Conservation (phyloP, 2,888 invertebrate genomes). For the Camptogramma bilineatum region DNA sequence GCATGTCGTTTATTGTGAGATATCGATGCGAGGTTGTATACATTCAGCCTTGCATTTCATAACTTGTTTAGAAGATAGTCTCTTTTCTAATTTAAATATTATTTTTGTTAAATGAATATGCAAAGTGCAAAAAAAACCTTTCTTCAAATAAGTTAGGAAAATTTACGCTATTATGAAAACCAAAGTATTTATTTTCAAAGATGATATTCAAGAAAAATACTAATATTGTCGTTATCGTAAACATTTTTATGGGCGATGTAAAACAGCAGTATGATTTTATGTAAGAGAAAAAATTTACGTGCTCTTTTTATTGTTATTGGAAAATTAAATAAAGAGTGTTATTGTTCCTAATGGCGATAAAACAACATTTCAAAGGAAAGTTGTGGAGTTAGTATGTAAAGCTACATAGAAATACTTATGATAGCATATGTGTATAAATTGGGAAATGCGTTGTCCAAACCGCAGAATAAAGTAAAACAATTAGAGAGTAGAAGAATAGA, state of each 20-base stretch:
- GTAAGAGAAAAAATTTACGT: slow-evolving; percentile 16
- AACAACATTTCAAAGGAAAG: background rate
- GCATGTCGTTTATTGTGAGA: slow-evolving; percentile 29
- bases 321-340: slow-evolving; percentile 12
- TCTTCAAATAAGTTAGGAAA: background rate
- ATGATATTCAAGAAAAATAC: slow-evolving; percentile 7
- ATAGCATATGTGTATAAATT: too few species aligned
- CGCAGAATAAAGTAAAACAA: too few species aligned
- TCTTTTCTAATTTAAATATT: too few species aligned
- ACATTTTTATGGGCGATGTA: slow-evolving; percentile 29
- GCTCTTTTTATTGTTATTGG: slow-evolving; percentile 18
- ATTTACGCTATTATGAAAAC: background rate
- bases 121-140: too few species aligned
- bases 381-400: background rate
- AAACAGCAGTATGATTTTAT: slow-evolving; percentile 6
- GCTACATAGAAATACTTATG: too few species aligned
- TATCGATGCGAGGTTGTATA: slow-evolving; percentile 22
- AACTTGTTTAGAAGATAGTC: background rate
- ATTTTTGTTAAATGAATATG: too few species aligned
- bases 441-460: background rate
- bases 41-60: slow-evolving; percentile 1
- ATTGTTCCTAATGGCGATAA: slow-evolving; percentile 4
- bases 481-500: too few species aligned
- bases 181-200: slow-evolving; percentile 1
- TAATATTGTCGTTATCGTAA: slow-evolving; percentile 24